Evolutionary conservation across 2,888 invertebrate species (phyloP).

Genomic region (Ennomos quercinarius): DNA sequence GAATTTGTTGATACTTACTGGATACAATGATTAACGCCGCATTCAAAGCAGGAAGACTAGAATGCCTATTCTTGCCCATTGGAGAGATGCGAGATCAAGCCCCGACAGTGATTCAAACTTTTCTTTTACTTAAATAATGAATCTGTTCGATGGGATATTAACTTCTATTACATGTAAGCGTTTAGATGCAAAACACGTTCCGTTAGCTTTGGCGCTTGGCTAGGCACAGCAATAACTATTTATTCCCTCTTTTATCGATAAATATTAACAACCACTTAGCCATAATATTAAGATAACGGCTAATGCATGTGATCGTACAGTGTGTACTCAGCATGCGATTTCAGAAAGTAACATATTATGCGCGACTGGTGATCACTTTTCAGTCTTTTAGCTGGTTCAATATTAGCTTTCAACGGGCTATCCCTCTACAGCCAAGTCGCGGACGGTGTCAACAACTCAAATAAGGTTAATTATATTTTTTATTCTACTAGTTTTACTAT

Average conservation of each 20-base stretch:
- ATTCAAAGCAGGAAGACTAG: too few relatives aligned
- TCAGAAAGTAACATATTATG: constrained; percentile 21
- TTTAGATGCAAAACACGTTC: constrained; percentile 6
- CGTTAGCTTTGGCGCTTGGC: constrained; percentile 4
- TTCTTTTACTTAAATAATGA: too few relatives aligned
- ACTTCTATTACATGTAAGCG: background rate
- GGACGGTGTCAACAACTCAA: too few relatives aligned
- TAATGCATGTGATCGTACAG: constrained; percentile 5
- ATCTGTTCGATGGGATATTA: too few relatives aligned
- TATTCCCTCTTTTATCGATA: constrained; percentile 24
- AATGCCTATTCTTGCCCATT: too few relatives aligned
- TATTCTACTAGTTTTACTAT: too few relatives aligned
- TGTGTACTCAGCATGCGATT: constrained; percentile 21
- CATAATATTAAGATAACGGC: constrained; percentile 30
- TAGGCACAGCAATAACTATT: constrained; percentile 12
- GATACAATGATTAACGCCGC: too few relatives aligned
- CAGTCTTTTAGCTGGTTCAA: constrained; percentile 25
- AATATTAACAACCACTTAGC: constrained; percentile 29
- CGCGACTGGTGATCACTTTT: constrained; percentile 20
- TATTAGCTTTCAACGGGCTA: constrained; percentile 5
- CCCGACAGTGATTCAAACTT: too few relatives aligned
- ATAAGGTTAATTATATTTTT: too few relatives aligned
- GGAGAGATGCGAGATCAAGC: too few relatives aligned
- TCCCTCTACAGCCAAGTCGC: background rate
- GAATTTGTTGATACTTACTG: background rate